Evolutionary conservation across 2,888 invertebrate species (phyloP).

Genomic region (Acutogordius australiensis): DNA sequence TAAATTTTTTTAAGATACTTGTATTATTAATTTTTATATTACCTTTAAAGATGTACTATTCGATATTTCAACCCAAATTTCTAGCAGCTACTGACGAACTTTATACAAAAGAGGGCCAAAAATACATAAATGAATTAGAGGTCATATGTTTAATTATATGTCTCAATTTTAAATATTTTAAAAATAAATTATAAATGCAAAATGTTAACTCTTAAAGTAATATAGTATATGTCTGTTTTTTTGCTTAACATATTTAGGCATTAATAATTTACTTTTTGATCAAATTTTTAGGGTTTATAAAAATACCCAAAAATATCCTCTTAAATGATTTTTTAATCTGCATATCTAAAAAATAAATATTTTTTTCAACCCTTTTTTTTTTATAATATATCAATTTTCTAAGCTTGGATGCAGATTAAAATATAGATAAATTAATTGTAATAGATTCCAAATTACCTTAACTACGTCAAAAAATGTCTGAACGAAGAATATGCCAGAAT

Average conservation of each 20-base stretch:
- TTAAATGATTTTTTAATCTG: too few relatives aligned
- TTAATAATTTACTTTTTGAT: too few relatives aligned
- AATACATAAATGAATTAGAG: conserved; percentile 63
- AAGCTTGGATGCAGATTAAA: background rate
- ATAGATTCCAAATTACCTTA: conserved; percentile 54
- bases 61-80: conserved; percentile 35
- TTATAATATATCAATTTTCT: background rate
- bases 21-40: too few relatives aligned
- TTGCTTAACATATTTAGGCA: too few relatives aligned
- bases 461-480: conserved; percentile 74
- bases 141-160: conserved; percentile 23
- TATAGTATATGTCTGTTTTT: too few relatives aligned
- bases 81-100: conserved; percentile 64
- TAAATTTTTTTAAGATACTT: too few relatives aligned
- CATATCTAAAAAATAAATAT: too few relatives aligned
- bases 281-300: conserved; percentile 13
- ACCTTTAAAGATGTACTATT: conserved; percentile 16
- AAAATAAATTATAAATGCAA: too few relatives aligned
- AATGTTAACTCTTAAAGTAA: too few relatives aligned
- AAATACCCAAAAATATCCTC: too few relatives aligned
- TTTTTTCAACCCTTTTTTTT: too few relatives aligned
- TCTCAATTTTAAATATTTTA: conserved; percentile 7
- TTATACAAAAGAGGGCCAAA: conserved; percentile 70
- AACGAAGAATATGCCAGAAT: conserved; percentile 71
- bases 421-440: conserved; percentile 13